Conservation (phyloP, 2,797 vertebrate genomes). For the Avahi laniger region DNA sequence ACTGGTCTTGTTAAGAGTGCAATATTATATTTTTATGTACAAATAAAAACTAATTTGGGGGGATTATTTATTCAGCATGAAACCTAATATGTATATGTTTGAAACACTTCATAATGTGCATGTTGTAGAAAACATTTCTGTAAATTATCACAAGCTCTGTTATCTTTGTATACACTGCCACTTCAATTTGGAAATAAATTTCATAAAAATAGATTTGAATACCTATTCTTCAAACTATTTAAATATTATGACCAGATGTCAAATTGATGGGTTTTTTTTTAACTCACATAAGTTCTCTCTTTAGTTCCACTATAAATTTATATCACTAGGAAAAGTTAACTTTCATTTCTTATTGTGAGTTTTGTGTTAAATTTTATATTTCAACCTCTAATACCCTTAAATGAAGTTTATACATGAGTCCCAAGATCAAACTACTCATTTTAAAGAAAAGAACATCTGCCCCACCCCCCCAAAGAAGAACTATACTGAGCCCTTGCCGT, state of each 20-base stretch:
- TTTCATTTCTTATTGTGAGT: background rate
- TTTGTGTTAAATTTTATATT: slow-evolving; percentile 15
- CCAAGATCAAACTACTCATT: background rate
- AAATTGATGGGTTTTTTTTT: background rate
- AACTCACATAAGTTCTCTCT: background rate
- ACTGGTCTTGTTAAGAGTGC: slow-evolving; percentile 85
- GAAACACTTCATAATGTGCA: slow-evolving; percentile 78
- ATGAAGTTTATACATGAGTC: background rate
- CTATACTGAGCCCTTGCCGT: background rate
- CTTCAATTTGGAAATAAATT: slow-evolving; percentile 82
- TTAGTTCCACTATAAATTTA: background rate
- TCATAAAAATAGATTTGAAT: slow-evolving; percentile 64
- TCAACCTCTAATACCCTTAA: slow-evolving; percentile 3
- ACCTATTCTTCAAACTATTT: background rate
- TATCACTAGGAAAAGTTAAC: background rate
- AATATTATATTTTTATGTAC: slow-evolving; percentile 89
- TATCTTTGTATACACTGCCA: slow-evolving; percentile 79
- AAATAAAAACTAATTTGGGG: slow-evolving; percentile 78
- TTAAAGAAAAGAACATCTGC: background rate
- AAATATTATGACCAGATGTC: background rate
- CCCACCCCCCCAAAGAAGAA: fast-evolving
- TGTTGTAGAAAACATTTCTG: slow-evolving; percentile 77
- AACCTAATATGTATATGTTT: slow-evolving; percentile 74
- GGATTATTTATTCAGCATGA: slow-evolving; percentile 86
- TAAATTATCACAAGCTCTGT: slow-evolving; percentile 75